Base-by-base conservation (phyloP, 2,888 invertebrate genomes). In the Agrotis clavis region DNA sequence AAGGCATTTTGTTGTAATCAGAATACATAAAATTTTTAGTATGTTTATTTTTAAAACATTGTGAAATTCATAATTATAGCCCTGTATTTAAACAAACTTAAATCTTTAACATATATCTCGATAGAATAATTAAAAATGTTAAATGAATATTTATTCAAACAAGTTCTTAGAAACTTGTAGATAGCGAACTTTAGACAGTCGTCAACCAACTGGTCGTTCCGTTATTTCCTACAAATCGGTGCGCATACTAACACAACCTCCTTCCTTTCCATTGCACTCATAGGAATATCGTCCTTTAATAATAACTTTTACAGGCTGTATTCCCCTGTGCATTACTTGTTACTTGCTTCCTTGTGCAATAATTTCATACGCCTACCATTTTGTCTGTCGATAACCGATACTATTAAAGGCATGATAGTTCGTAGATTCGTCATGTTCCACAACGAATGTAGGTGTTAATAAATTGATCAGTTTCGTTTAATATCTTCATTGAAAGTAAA, bases 161-260 rank as follows among this genome's bases (percentile, higher is more conserved):
- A 54, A 70, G 63, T 82, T 85, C 65, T 41, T 62, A 72, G 54
- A 74, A 79, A 63, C 68, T 67, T 48, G 59, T 53, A 54, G 63
- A 81, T 62, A 70, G 60, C 72, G 35, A 87, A 87, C 82, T 87
- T 87, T 77, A 87, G 87, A 90, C 89, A 89, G 88, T 86, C 87
- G 87, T 89, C 86, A 85, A 87, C 82, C 79, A 88, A 92, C 92
- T 90, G 90, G 93, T 91, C 86, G 91, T 94, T 91, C 95, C 95
- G 95, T 95, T 95, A 95, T 92, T 93, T 92, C 92, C 92, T 90
- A 93, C 92, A 91, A 94, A 92, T 92, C 92, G 89, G 85, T 87
- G 87, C 89, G 92, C 92, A 93, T 93, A 92, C 91, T 92, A 92
- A 93, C 89, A 87, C 41, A 41, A 41, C 86, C 87, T 84, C 71